Conservation (phyloP, 2,113 vertebrate genomes). For the Lycaon pictus region DNA sequence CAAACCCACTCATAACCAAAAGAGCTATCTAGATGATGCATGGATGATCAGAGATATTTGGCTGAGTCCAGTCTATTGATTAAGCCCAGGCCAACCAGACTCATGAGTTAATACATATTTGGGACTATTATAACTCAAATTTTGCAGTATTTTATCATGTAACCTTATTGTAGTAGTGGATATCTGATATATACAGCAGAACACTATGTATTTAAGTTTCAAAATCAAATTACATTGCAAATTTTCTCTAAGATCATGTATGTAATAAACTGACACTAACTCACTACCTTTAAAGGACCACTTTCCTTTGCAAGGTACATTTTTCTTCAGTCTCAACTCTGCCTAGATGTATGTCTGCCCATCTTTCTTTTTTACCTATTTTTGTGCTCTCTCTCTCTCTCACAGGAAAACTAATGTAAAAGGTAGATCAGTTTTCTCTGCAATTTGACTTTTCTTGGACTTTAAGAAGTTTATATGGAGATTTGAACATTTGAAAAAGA, state of each 20-base stretch:
- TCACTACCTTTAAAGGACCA: not conserved
- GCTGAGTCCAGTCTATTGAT: not conserved
- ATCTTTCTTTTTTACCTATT: not conserved
- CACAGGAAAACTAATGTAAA: not conserved
- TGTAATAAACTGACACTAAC: not conserved
- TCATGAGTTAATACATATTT: not conserved
- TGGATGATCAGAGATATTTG: not conserved
- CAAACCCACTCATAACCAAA: not conserved
- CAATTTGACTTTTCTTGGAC: conserved; percentile 7
- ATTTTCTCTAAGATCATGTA: not conserved
- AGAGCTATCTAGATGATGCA: not conserved
- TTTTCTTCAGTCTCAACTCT: conserved; percentile 9
- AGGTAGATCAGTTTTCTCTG: not conserved
- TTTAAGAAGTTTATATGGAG: not conserved
- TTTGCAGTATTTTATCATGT: not conserved
- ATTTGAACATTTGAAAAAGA: not conserved
- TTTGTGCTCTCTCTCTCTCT: not conserved
- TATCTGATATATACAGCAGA: not conserved
- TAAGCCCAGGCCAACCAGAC: not conserved
- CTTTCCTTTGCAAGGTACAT: not conserved
- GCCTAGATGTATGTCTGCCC: too few relatives aligned
- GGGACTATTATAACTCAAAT: not conserved
- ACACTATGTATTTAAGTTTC: not conserved
- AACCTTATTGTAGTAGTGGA: not conserved
- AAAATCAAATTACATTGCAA: not conserved